These are phyloP conservation scores for Gibbula magus DNA, from an alignment of 2,888 invertebrate genomes.

Conservation along the genomic window DNA sequence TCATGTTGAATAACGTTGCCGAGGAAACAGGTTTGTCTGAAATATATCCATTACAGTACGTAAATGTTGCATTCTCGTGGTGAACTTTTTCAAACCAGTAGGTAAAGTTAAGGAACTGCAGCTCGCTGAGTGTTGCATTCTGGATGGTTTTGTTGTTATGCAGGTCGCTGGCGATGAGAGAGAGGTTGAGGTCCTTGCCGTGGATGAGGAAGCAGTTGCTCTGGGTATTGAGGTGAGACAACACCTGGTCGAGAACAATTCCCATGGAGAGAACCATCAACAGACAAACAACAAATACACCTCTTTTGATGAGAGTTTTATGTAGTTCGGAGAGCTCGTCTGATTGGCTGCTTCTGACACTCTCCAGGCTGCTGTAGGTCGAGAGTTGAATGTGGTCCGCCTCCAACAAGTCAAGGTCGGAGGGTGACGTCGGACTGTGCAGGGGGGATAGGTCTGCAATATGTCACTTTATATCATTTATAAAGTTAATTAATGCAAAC, in stretches of 20 bases:
- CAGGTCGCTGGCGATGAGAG: background rate
- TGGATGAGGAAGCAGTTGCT: conserved; percentile 1
- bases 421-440: background rate
- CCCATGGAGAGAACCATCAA: background rate
- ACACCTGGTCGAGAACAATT: background rate
- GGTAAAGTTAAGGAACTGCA: background rate
- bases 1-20: background rate
- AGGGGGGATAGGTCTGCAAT: conserved; percentile 1
- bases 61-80: background rate
- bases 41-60: conserved; percentile 5
- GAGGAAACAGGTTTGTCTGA: background rate
- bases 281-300: background rate
- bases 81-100: conserved; percentile 1
- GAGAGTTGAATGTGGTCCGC: conserved; percentile 15
- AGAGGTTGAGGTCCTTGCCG: background rate
- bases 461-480: no score
- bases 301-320: conserved; percentile 1
- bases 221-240: conserved; percentile 14
- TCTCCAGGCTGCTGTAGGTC: conserved; percentile 15
- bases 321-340: background rate
- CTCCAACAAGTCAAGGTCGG: background rate
- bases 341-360: conserved; percentile 3
- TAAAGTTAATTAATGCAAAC: no score
- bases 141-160: background rate
- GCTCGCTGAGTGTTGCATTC: background rate